Evolutionary conservation across 2,797 vertebrate species (phyloP).

Genomic region (Trachops cirrhosus): DNA sequence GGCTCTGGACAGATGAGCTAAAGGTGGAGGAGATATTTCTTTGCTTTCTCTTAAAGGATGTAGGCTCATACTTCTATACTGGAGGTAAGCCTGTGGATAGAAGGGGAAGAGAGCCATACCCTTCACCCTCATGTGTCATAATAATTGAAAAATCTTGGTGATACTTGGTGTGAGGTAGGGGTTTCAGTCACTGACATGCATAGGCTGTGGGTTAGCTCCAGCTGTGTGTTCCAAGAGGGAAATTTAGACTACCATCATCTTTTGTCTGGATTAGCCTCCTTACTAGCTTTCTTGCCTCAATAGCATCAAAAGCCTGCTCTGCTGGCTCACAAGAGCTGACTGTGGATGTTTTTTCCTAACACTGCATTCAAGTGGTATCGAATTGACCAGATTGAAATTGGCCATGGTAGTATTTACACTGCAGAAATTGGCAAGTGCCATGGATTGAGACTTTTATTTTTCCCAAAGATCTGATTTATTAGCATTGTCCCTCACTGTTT

Average conservation of each 20-base stretch:
- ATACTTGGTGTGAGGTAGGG: neutral
- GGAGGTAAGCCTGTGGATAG: neutral
- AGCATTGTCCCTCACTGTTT: neutral
- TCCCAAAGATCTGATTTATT: neutral
- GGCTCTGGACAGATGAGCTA: neutral
- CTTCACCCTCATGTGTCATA: neutral
- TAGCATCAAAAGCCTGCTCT: neutral
- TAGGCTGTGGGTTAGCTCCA: neutral
- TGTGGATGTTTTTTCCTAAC: neutral
- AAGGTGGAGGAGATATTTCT: neutral
- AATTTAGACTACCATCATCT: neutral
- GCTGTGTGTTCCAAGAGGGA: neutral
- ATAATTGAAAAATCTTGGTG: neutral
- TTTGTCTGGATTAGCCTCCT: neutral
- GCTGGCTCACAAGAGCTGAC: neutral
- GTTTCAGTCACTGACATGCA: neutral
- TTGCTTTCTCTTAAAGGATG: neutral
- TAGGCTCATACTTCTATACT: neutral
- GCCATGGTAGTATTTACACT: neutral
- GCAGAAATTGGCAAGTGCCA: neutral
- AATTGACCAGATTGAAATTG: neutral
- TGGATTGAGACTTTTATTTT: neutral
- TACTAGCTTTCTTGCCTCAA: neutral
- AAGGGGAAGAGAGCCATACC: rapidly evolving
- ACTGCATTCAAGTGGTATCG: neutral